Evolutionary conservation across 2,888 invertebrate genomes (phyloP), one percentile per base, ranked within the genome.

Genomic region (Diarsia brunnea): DNA sequence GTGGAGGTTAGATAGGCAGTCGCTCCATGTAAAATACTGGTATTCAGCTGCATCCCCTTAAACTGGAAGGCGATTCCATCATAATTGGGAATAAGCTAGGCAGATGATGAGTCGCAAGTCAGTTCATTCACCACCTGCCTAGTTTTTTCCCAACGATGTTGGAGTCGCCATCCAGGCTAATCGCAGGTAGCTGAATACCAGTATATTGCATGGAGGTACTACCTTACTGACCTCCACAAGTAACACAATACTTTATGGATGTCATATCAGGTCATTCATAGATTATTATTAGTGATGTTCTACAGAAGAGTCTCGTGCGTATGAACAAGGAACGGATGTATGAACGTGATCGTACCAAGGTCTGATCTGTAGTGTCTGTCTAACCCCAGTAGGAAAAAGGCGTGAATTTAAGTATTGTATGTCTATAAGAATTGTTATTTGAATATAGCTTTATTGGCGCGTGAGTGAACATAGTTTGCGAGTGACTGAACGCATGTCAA

Each of bases 391-490:
- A 0, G 19, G 4, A 60, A 60, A 60, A 10, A 10, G 31, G 60
- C 31, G 31, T 60, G 31, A 60, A 31, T 31, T 1, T 27, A 16
- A n/a, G n/a, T n/a, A n/a, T n/a, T 55, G 7, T 16, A 16, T 24
- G 14, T 2, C 14, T 55, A 24, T 55, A 27, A 51, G 47, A 14
- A 58, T 47, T 58, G 27, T 31, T 61, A 75, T 75, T 45, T 78
- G 21, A 61, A 70, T 61, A 16, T 0, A 10, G 31, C 51, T 45
- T 75, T 49, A 51, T 14, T 12, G 38, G 61, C 24, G 71, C 60
- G 43, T 47, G 45, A 61, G 60, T 71, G 31, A 38, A 19, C 24
- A 38, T 60, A 70, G 79, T 78, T 60, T 60, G 27, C 43, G n/a
- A 24, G 31, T 49, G 43, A n/a, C 49, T 21, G 60, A 60, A 14